A percentile compares a stretch with the other conserved stretches of the same genome.
Conservation (phyloP, 2,888 invertebrate genomes). For the Heliconius charithonia region DNA sequence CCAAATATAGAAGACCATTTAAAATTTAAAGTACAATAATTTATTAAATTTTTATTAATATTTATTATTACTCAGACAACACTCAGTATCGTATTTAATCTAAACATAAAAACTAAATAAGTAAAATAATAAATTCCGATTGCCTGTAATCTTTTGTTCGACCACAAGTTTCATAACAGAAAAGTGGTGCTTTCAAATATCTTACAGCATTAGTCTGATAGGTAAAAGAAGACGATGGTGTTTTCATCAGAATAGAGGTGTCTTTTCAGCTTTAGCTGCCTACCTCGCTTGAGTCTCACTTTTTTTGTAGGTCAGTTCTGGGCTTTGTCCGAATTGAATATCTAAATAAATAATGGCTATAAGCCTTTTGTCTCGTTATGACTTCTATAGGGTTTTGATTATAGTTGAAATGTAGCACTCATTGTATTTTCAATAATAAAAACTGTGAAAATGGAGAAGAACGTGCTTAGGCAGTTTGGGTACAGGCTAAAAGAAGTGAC, state of each 20-base stretch:
- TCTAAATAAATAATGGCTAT: background rate
- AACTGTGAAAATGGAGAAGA: too few species aligned
- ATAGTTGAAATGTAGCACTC: too few species aligned
- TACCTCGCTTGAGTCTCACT: background rate
- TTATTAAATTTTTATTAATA: background rate
- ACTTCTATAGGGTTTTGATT: background rate
- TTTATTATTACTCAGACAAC: background rate
- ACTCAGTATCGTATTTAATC: background rate
- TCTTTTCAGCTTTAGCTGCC: background rate
- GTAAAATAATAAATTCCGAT: background rate
- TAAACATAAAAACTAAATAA: background rate
- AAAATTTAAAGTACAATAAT: background rate
- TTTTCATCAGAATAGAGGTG: slow-evolving; percentile 2
- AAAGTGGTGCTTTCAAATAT: slow-evolving; percentile 20
- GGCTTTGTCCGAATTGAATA: background rate
- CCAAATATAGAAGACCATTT: background rate
- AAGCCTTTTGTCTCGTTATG: background rate
- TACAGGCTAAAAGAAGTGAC: too few species aligned
- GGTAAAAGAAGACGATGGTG: slow-evolving; percentile 8
- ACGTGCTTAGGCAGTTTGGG: too few species aligned
- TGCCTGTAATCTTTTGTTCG: background rate
- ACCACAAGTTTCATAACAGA: background rate
- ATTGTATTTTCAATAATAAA: too few species aligned
- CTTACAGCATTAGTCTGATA: slow-evolving; percentile 19
- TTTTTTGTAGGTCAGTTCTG: background rate